Percentiles rank a stretch among this genome's conserved stretches.
These are phyloP conservation scores for Tridacna gigas DNA, from an alignment of 2,888 invertebrate genomes.

Conservation along the genomic window DNA sequence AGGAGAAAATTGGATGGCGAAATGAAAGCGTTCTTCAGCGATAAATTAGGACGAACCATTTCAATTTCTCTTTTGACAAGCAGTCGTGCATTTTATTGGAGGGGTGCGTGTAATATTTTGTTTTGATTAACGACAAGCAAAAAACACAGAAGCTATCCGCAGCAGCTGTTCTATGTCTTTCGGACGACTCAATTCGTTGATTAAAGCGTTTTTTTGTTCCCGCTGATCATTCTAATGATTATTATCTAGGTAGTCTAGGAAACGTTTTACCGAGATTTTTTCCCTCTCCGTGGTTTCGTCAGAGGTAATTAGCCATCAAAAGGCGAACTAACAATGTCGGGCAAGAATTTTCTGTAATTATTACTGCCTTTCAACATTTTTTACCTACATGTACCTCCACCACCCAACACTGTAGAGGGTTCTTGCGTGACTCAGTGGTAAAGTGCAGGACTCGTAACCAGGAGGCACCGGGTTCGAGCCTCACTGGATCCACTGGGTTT, in stretches of 20 bases:
- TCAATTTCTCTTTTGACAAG: constrained; percentile 30
- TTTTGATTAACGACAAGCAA: constrained; percentile 23
- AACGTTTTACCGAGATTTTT: constrained; percentile 1
- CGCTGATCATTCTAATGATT: constrained; percentile 12
- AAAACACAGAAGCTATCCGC: neutral
- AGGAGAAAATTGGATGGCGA: constrained; percentile 6
- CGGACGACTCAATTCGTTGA: constrained; percentile 21
- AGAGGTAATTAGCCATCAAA: constrained; percentile 13
- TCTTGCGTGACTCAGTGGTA: no score
- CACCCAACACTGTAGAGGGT: no score
- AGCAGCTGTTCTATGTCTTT: constrained; percentile 23
- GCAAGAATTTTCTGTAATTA: constrained; percentile 9
- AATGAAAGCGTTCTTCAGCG: constrained; percentile 21
- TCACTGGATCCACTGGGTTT: no score
- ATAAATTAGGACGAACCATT: constrained; percentile 26
- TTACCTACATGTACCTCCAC: no score
- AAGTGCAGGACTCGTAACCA: no score
- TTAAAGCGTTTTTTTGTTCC: constrained; percentile 23
- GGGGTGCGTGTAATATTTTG: constrained; percentile 26
- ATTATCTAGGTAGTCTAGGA: neutral
- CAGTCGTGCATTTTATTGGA: constrained; percentile 30
- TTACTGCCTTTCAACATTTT: neutral
- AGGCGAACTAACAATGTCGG: constrained; percentile 10
- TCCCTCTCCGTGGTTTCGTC: neutral
- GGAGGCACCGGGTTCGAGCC: no score